Conservation (phyloP, 30 jellyfish, hydroid and myxozoan genomes). For the Aurelia aurita region DNA sequence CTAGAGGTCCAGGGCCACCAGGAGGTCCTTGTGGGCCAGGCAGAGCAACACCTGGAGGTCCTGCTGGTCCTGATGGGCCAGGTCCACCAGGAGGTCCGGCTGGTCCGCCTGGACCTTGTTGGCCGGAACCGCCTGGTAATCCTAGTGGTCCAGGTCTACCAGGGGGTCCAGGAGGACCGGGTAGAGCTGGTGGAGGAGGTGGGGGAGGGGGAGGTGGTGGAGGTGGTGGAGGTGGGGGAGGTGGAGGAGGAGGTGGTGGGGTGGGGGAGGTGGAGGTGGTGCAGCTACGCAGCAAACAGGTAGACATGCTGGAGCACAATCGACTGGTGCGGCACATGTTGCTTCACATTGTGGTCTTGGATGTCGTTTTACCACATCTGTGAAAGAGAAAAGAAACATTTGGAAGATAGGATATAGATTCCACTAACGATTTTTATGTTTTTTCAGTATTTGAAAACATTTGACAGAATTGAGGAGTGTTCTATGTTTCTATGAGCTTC, state of each 20-base stretch:
- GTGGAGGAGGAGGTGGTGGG: conserved; percentile 97
- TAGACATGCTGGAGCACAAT: conserved; percentile 96
- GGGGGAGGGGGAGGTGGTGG: conserved; percentile 87
- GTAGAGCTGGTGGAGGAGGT: conserved; percentile 79
- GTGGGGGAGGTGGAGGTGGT: conserved; percentile 97
- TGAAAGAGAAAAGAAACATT: background rate
- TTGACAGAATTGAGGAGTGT: no score
- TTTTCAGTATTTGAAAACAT: no score
- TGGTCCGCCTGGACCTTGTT: conserved; percentile 91
- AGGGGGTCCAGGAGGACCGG: conserved; percentile 86
- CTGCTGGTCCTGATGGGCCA: conserved; percentile 95
- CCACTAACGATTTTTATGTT: background rate
- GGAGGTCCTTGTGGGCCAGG: conserved; percentile 97
- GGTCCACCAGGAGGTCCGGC: conserved; percentile 94
- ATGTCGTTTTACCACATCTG: conserved; percentile 77
- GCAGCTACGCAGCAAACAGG: conserved; percentile 95
- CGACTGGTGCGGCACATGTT: conserved; percentile 88
- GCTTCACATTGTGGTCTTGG: conserved; percentile 87
- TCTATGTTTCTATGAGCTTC: background rate
- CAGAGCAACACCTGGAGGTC: conserved; percentile 94
- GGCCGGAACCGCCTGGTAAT: conserved; percentile 94
- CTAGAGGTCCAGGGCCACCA: conserved; percentile 76
- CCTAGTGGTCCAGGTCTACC: conserved; percentile 94
- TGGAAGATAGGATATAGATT: background rate
- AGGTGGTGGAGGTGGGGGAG: conserved; percentile 90